These are phyloP conservation scores for Calosoma granatense DNA, from an alignment of 1,140 invertebrate genomes.

Conservation along the genomic window DNA sequence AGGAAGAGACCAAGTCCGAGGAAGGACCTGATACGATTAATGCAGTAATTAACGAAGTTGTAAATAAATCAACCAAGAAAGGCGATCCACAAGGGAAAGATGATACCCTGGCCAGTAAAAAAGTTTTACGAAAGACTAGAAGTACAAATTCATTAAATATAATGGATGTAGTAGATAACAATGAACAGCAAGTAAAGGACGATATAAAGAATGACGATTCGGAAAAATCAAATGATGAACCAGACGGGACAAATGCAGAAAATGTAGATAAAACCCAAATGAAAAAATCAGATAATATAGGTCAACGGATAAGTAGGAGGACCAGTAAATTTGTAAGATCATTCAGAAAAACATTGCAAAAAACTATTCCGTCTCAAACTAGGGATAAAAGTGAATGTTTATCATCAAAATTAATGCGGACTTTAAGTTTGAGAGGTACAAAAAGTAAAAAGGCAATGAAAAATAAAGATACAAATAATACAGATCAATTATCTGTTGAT, in stretches of 20 bases:
- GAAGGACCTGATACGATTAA: neutral
- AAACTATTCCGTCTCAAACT: neutral
- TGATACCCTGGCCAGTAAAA: neutral
- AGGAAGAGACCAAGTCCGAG: neutral
- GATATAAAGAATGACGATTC: neutral
- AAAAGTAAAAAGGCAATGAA: conserved; percentile 8
- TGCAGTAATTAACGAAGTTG: neutral
- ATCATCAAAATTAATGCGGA: conserved; percentile 15
- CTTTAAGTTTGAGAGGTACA: conserved; percentile 15
- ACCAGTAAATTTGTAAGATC: neutral
- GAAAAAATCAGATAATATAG: neutral
- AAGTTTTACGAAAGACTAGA: neutral
- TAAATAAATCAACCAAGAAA: neutral
- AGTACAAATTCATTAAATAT: neutral
- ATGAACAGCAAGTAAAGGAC: too few species aligned
- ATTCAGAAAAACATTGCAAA: neutral
- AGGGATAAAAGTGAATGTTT: conserved; percentile 15
- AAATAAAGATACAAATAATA: conserved; percentile 9
- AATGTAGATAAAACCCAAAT: too few species aligned
- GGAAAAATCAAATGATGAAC: neutral
- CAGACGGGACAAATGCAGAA: neutral
- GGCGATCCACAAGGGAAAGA: neutral
- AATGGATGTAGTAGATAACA: neutral
- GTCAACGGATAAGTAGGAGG: neutral
- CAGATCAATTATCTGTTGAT: neutral